These are phyloP conservation scores for Tupaia tana DNA, from an alignment of 2,113 vertebrate species.

Conservation along the genomic window DNA sequence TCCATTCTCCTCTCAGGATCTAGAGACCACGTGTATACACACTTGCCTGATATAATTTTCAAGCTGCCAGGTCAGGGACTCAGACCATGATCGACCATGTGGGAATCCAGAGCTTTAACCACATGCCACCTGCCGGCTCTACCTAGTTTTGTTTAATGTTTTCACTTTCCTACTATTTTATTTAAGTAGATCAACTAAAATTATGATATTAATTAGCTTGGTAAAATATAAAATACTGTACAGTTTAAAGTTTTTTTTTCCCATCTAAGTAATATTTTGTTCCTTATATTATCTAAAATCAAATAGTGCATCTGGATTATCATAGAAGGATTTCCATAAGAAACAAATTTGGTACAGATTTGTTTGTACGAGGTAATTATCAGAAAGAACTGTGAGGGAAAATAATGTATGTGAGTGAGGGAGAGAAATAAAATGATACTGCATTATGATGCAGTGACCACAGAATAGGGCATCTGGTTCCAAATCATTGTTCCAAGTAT, in stretches of 20 bases:
- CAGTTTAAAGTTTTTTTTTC: neutral
- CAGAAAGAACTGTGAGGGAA: neutral
- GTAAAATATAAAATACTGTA: neutral
- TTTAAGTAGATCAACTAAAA: neutral
- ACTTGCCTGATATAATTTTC: too few relatives aligned
- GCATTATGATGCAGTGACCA: neutral
- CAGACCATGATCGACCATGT: too few relatives aligned
- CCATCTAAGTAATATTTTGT: neutral
- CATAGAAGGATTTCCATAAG: neutral
- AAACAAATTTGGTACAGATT: neutral
- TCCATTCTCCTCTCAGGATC: too few relatives aligned
- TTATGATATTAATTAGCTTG: neutral
- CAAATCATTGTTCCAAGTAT: neutral
- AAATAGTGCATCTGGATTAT: neutral
- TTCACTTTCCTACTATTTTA: neutral
- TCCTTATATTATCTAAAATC: neutral
- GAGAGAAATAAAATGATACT: neutral
- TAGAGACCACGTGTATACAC: too few relatives aligned
- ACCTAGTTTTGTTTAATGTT: neutral
- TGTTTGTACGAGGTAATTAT: neutral
- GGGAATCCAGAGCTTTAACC: too few relatives aligned
- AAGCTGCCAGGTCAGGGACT: too few relatives aligned
- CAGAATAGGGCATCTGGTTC: neutral
- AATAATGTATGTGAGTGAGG: neutral
- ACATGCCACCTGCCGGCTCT: too few relatives aligned